Percentiles rank a stretch among this genome's conserved stretches.
These are phyloP conservation scores for Clarias platycephalus DNA, from an alignment of 2,797 vertebrate genomes.

Conservation along the genomic window DNA sequence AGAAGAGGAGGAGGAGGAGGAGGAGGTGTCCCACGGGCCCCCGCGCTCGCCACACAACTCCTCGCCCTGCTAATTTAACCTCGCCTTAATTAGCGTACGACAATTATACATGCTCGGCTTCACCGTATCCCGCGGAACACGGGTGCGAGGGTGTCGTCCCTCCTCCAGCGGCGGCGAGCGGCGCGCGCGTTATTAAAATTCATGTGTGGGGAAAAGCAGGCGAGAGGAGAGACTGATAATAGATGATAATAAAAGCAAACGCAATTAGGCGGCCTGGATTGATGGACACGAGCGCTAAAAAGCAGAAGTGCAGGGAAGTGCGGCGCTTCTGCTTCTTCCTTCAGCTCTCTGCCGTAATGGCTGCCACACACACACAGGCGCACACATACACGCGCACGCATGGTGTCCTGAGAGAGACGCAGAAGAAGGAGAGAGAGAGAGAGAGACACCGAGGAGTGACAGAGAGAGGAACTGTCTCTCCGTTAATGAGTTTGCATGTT, in stretches of 20 bases:
- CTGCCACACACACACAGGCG: background rate
- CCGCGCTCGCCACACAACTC: constrained; percentile 47
- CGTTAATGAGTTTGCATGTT: constrained; percentile 28
- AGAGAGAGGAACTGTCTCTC: background rate
- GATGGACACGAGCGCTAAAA: constrained; percentile 39
- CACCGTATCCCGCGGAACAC: constrained; percentile 75
- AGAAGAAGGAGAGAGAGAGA: background rate
- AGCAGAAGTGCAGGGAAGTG: constrained; percentile 10
- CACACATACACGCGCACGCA: background rate
- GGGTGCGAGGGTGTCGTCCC: constrained; percentile 58
- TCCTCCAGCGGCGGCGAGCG: constrained; percentile 55
- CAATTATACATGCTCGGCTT: constrained; percentile 83
- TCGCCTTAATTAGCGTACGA: constrained; percentile 78
- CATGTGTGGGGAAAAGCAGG: constrained; percentile 55
- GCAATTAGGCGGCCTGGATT: constrained; percentile 52
- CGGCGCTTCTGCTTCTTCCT: background rate
- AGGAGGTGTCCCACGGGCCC: constrained; percentile 56
- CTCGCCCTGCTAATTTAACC: constrained; percentile 60
- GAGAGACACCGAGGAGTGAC: background rate
- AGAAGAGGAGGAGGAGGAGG: constrained; percentile 56
- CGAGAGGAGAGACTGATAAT: constrained; percentile 31
- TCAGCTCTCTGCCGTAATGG: constrained; percentile 7
- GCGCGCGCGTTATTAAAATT: constrained; percentile 65
- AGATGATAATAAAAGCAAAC: constrained; percentile 60
- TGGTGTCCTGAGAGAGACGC: background rate